Evolutionary conservation across 2,113 vertebrate species (phyloP), one percentile per base, ranked within the genome.

Genomic region (Hemicordylus capensis): DNA sequence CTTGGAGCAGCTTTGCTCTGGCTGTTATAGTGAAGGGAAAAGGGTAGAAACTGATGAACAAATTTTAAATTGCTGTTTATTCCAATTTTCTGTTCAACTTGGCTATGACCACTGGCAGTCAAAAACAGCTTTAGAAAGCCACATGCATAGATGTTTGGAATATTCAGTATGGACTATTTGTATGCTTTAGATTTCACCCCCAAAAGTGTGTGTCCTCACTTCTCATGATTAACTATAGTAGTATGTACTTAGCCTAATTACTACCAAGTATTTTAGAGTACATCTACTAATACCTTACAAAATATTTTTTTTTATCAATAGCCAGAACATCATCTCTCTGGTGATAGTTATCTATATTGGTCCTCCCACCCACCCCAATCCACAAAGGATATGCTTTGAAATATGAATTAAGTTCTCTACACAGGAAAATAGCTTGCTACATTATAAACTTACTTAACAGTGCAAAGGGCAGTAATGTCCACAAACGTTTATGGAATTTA

Each of bases 381-480:
- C 39, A 44, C 54, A 61, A 69, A 1, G n/a, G n/a, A n/a, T n/a
- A n/a, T n/a, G n/a, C n/a, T n/a, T n/a, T n/a, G 82, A 82, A 81
- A n/a, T 69, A 24, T 74, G 84, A 88, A 87, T 84, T 81, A 85
- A 0, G 59, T 66, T 73, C 1, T 70, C 72, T 42, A 84, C 31
- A 79, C n/a, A 37, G 24, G 83, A 76, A 87, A 88, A 84, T 70
- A 77, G 73, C 81, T 75, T 74, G 69, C 90, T 90, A 74, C 42
- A 28, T 69, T 31, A 72, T 86, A 88, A 10, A 10, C 34, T 84
- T 28, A 77, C 48, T 69, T 89, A 67, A 83, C 85, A 91, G 88
- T 93, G 90, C 87, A 92, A 85, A 82, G 87, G 64, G 48, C 34
- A 84, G 20, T 19, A 74, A 24, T 63, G 91, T 90, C 63, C 88